Conservation (phyloP, 2,888 invertebrate genomes). For the Cephus rjabovi region DNA sequence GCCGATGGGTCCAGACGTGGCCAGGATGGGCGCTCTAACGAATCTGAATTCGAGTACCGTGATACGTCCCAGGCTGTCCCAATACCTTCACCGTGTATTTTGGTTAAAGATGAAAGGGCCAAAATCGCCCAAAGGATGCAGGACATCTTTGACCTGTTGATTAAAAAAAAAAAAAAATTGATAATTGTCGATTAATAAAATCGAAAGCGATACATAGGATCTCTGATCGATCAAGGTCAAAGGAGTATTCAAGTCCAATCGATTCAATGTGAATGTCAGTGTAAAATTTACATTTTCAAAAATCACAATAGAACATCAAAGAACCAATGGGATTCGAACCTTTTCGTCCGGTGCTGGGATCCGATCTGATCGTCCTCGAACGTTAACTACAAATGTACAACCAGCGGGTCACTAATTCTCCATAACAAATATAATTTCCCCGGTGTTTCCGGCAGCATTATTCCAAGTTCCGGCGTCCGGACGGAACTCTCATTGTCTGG, state of each 20-base stretch:
- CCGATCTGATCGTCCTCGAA: constrained; percentile 48
- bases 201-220: background rate
- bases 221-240: background rate
- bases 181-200: background rate
- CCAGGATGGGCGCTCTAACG: constrained; percentile 40
- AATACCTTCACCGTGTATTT: constrained; percentile 38
- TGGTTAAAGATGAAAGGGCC: constrained; percentile 27
- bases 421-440: constrained; percentile 62
- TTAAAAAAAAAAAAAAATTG: background rate
- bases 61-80: constrained; percentile 56
- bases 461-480: constrained; percentile 55
- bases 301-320: constrained; percentile 31
- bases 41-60: constrained; percentile 35
- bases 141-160: constrained; percentile 3
- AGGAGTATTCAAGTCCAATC: background rate
- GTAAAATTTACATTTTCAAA: constrained; percentile 37
- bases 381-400: constrained; percentile 24
- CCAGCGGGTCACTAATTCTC: constrained; percentile 39
- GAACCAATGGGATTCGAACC: constrained; percentile 30
- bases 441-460: constrained; percentile 60
- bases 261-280: constrained; percentile 44
- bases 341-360: constrained; percentile 52
- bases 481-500: constrained; percentile 24
- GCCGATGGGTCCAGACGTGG: constrained; percentile 38
- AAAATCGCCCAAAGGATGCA: constrained; percentile 3